These are phyloP conservation scores for Neodiprion lecontei DNA, from an alignment of 1,140 invertebrate species.

Conservation along the genomic window DNA sequence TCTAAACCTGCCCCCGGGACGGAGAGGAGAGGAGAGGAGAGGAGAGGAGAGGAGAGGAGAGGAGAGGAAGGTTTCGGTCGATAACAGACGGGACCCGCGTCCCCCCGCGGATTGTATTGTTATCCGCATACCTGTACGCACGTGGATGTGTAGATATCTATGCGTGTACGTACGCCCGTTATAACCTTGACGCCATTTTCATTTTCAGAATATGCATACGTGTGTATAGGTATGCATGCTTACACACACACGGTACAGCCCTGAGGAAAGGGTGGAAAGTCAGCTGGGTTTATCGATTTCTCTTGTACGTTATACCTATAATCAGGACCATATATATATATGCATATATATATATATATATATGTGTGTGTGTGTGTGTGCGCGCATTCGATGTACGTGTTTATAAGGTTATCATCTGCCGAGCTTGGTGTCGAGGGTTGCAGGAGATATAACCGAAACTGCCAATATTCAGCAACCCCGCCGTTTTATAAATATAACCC, in stretches of 20 bases:
- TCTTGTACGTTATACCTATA: neutral
- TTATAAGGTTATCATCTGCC: too few relatives aligned
- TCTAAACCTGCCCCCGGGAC: neutral
- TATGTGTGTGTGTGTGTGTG: too few relatives aligned
- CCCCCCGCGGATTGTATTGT: too few relatives aligned
- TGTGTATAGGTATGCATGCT: too few relatives aligned
- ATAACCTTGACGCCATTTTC: constrained; percentile 2
- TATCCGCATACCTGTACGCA: too few relatives aligned
- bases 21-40: neutral
- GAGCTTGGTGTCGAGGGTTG: too few relatives aligned
- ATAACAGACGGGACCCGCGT: neutral
- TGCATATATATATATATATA: too few relatives aligned
- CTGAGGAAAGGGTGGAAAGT: neutral
- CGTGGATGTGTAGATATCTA: too few relatives aligned
- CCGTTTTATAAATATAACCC: too few relatives aligned
- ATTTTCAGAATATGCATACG: neutral
- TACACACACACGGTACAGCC: neutral
- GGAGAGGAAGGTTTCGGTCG: neutral
- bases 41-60: neutral
- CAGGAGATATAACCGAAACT: too few relatives aligned
- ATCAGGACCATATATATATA: neutral
- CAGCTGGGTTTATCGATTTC: constrained; percentile 1
- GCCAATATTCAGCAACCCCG: too few relatives aligned
- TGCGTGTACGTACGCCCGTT: neutral
- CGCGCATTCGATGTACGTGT: too few relatives aligned